phyloP scores from a whole-genome alignment of 2,797 vertebrate genomes.

The Oceanodroma leucorhoa region DNA sequence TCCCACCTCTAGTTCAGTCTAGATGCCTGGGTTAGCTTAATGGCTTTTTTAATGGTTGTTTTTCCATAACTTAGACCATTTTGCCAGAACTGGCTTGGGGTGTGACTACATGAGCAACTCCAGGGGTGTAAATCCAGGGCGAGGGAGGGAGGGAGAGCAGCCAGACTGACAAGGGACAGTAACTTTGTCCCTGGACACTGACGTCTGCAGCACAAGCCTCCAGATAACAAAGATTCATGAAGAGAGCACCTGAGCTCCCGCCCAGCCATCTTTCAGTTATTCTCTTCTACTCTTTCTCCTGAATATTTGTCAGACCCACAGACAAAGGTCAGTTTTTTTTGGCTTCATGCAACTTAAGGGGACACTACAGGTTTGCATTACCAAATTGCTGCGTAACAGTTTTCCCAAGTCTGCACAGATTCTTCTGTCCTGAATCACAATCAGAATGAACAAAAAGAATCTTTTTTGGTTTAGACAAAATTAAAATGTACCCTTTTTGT shows the following conservation, averaged over 20 bases:
- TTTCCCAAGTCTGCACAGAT: neutral
- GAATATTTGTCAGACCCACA: neutral
- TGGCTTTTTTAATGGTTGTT: neutral
- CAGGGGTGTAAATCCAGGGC: rapidly evolving
- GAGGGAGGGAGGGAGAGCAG: neutral
- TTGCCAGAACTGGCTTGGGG: neutral
- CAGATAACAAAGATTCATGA: neutral
- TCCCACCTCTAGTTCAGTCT: rapidly evolving
- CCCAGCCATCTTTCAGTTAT: neutral
- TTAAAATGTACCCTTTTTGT: neutral
- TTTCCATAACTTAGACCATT: neutral
- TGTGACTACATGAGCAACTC: neutral
- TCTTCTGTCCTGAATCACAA: neutral
- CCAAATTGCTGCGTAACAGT: neutral
- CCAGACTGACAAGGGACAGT: neutral
- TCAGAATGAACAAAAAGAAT: neutral
- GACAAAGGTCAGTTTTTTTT: neutral
- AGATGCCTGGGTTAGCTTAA: neutral
- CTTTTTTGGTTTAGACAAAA: neutral
- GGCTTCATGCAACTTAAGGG: neutral
- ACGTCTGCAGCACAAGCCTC: neutral
- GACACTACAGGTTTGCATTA: neutral
- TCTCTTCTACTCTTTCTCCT: neutral
- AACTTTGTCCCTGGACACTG: neutral
- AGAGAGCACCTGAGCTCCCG: neutral